Evolutionary conservation across 2,113 vertebrate species (phyloP).

Genomic region (Heliornis fulica): DNA sequence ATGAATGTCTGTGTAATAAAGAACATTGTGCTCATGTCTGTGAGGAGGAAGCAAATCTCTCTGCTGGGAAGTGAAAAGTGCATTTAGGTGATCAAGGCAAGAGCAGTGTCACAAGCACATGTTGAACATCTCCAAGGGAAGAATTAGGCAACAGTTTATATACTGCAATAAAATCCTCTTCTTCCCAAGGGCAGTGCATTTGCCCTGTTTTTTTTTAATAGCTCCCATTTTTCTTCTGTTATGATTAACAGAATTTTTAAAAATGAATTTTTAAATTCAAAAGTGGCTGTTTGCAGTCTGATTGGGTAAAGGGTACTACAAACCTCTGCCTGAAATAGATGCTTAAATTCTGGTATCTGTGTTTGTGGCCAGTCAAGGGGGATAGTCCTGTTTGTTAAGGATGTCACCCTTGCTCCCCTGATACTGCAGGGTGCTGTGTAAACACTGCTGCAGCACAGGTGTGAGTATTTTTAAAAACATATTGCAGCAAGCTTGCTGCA

Average conservation of each 20-base stretch:
- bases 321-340: background rate
- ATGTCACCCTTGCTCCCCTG: slow-evolving; percentile 15
- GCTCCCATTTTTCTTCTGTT: background rate
- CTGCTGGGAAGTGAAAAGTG: background rate
- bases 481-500: background rate
- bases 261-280: background rate
- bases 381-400: slow-evolving; percentile 9
- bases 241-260: too few relatives aligned
- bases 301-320: background rate
- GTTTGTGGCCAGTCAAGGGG: background rate
- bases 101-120: background rate
- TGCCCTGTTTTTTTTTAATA: background rate
- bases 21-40: background rate
- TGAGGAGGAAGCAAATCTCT: background rate
- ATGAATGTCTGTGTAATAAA: background rate
- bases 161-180: background rate
- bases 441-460: background rate
- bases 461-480: background rate
- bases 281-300: background rate
- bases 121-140: background rate
- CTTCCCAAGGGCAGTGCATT: background rate
- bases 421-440: background rate
- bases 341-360: background rate
- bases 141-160: background rate
- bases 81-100: background rate